Base-by-base conservation (phyloP, 2,888 invertebrate species). In the Plagiodera versicolora region DNA sequence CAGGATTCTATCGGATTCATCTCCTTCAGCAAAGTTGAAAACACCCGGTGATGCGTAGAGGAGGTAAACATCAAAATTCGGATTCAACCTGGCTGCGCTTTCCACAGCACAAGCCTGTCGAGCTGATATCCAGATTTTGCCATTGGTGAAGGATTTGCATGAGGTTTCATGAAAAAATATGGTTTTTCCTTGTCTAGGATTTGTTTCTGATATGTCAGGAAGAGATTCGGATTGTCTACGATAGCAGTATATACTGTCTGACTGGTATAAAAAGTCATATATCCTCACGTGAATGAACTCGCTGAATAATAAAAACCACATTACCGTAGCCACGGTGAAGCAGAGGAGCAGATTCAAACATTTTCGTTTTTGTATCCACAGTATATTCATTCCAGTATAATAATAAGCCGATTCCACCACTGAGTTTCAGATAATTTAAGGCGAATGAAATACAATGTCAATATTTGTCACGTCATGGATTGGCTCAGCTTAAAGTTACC, bases 161-260 rank as follows among this genome's bases (percentile, higher is more conserved):
- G 87, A 87, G 0, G 89, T 88, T 71, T 89, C 88, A 67, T 86
- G 84, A 70, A 89, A 89, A 74, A 88, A 89, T 65, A 89, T 87
- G 10, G 85, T 84, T 16, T 74, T 73, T 16, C 81, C 79, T 50
- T 77, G 72, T 4, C 65, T 62, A 14, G 79, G 74, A 18, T 50
- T 47, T 14, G 51, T 73, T 1, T 75, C 72, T 0, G 73, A 70
- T 35, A 80, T 76, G 56, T 79, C 76, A 11, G 72, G 73, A 45
- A 80, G 66, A 0, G 75, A 72, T 6, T 65, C 56, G 1, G 58
- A 52, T 62, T 72, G 66, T 6, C 67, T 60, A 47, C 72, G 63
- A 60, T 77, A 79, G 63, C 78, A 78, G 32, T 68, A 63, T 39
- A 78, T 76, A 8, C 70, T 64, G 47, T 72, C 63, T 55, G 19